Percentiles rank a stretch among this genome's conserved stretches.
Evolutionary conservation across 1,140 invertebrate species (phyloP).

Genomic region (Neotoxoptera formosana): DNA sequence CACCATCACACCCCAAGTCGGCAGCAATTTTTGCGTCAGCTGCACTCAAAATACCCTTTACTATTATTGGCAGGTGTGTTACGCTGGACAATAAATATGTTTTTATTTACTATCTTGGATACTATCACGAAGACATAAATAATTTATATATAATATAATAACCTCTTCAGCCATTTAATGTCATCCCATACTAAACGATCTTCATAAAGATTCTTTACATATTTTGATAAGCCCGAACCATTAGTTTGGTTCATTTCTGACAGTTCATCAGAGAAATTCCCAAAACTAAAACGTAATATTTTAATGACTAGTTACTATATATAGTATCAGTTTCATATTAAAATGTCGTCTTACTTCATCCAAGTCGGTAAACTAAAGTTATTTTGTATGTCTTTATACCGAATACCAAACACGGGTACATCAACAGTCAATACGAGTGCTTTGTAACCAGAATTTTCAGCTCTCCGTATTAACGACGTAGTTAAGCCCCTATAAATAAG

Average conservation of each 20-base stretch:
- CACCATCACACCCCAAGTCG: slow-evolving; percentile 76
- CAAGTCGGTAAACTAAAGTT: slow-evolving; percentile 83
- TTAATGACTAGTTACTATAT: too few relatives aligned
- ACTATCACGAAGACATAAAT: background rate
- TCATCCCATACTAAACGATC: slow-evolving; percentile 82
- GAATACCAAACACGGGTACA: slow-evolving; percentile 82
- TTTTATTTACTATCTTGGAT: slow-evolving; percentile 42
- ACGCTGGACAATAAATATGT: slow-evolving; percentile 66
- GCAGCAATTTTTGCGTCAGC: slow-evolving; percentile 84
- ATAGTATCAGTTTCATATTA: background rate
- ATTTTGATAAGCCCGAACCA: slow-evolving; percentile 74
- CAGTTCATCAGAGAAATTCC: slow-evolving; percentile 74
- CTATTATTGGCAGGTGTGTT: slow-evolving; percentile 81
- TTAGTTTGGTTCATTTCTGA: slow-evolving; percentile 69
- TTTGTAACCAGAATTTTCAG: slow-evolving; percentile 84
- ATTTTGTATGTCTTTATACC: slow-evolving; percentile 82
- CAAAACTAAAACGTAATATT: slow-evolving; percentile 67
- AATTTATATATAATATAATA: background rate
- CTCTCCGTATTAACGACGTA: slow-evolving; percentile 75
- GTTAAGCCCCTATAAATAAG: slow-evolving; percentile 73
- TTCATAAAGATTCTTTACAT: slow-evolving; percentile 80
- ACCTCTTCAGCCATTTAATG: slow-evolving; percentile 83
- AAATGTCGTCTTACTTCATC: slow-evolving; percentile 69
- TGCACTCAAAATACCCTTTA: slow-evolving; percentile 88
- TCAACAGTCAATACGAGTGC: slow-evolving; percentile 92